These are phyloP conservation scores for Drosophila borealis DNA, from an alignment of 2,888 invertebrate species.

Conservation along the genomic window DNA sequence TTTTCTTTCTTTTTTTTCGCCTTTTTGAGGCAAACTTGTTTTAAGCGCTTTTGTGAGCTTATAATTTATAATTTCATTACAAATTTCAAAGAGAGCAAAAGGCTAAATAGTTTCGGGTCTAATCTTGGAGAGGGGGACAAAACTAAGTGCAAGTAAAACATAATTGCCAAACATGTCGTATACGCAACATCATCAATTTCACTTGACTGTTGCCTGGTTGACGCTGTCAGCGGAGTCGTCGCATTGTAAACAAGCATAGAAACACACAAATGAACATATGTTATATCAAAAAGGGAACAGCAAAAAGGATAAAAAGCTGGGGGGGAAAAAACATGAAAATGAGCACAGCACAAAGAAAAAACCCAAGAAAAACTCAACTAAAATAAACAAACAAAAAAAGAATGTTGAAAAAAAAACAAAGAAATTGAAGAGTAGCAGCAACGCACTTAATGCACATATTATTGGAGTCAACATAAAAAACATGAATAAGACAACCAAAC, in stretches of 20 bases:
- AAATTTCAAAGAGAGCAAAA: conserved; percentile 14
- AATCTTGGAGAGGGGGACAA: background rate
- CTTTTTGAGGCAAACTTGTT: conserved; percentile 29
- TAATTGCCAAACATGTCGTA: conserved; percentile 46
- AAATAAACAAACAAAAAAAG: background rate
- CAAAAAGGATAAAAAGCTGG: conserved; percentile 21
- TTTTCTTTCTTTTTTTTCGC: background rate
- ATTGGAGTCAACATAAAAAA: conserved; percentile 56
- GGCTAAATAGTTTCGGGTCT: conserved; percentile 20
- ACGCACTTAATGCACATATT: conserved; percentile 56
- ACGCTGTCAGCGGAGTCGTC: conserved; percentile 57
- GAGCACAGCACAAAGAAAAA: conserved; percentile 24
- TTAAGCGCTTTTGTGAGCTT: conserved; percentile 43
- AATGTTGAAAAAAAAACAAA: conserved; percentile 9
- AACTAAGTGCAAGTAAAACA: conserved; percentile 20
- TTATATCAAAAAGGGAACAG: conserved; percentile 19
- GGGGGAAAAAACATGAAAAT: conserved; percentile 40
- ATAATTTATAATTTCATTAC: conserved; percentile 48
- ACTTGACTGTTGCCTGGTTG: conserved; percentile 32
- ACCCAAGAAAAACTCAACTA: conserved; percentile 1
- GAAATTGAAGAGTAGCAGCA: conserved; percentile 19
- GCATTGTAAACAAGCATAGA: conserved; percentile 55
- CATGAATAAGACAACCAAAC: conserved; percentile 42
- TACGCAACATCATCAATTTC: conserved; percentile 54
- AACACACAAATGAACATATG: conserved; percentile 59